Percentiles rank a stretch among this genome's conserved stretches.
phyloP scores from a whole-genome alignment of 2,113 vertebrate genomes.

The Nansenia antarctica region DNA sequence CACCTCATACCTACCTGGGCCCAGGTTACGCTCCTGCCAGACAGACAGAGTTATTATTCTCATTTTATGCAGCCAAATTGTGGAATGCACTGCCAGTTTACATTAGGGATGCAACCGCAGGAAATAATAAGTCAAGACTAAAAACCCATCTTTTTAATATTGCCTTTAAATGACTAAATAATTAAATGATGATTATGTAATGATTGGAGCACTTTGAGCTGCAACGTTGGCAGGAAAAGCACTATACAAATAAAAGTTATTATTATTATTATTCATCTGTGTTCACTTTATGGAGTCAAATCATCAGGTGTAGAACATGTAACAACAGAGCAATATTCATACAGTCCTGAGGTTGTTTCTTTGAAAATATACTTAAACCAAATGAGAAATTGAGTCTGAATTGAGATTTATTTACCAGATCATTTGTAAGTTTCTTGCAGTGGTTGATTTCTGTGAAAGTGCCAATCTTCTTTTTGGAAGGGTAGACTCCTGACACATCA shows the following conservation, averaged over 20 bases:
- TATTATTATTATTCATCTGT: neutral
- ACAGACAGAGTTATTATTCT: neutral
- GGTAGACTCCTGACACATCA: conserved; percentile 11
- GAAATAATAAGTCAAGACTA: too few species aligned
- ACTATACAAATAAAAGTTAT: neutral
- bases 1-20: conserved; percentile 58
- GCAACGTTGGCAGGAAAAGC: too few species aligned
- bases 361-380: neutral
- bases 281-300: neutral
- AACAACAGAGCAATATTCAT: neutral
- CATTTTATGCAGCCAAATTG: too few species aligned
- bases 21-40: conserved; percentile 55
- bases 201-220: too few species aligned
- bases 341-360: neutral
- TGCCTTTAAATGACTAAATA: too few species aligned
- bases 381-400: neutral
- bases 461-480: conserved; percentile 5
- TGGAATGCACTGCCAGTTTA: too few species aligned
- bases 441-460: neutral
- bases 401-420: neutral
- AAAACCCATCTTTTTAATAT: too few species aligned
- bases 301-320: neutral
- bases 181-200: too few species aligned
- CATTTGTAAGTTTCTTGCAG: neutral
- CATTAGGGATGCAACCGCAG: too few species aligned